These are phyloP conservation scores for Crepidodera aurea DNA, from an alignment of 2,888 invertebrate genomes.

Conservation along the genomic window DNA sequence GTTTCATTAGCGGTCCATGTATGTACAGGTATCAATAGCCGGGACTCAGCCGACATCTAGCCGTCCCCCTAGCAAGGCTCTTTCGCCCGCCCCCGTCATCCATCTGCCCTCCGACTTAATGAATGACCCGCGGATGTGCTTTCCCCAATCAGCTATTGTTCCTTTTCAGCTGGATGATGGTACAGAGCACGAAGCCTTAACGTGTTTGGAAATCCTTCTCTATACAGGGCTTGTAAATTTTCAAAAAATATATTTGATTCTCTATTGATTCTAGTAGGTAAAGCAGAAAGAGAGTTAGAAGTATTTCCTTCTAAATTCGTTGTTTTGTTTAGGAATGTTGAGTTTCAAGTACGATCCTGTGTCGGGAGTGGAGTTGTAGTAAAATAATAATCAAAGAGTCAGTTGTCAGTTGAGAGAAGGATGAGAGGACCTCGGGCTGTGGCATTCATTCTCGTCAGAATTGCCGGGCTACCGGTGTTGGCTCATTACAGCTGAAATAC, in stretches of 20 bases:
- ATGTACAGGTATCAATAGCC: slow-evolving; percentile 40
- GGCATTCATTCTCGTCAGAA: slow-evolving; percentile 54
- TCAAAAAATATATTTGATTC: too few species aligned
- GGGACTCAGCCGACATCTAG: slow-evolving; percentile 12
- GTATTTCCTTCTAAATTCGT: too few species aligned
- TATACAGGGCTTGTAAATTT: too few species aligned
- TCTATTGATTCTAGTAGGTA: too few species aligned
- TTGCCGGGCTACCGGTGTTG: slow-evolving; percentile 49
- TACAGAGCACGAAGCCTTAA: too few species aligned
- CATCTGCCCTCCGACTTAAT: slow-evolving; percentile 8
- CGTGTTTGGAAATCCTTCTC: too few species aligned
- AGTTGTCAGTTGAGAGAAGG: slow-evolving; percentile 11
- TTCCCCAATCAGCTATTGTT: neutral
- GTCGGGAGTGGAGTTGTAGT: too few species aligned
- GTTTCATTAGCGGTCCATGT: slow-evolving; percentile 58
- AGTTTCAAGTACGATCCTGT: too few species aligned
- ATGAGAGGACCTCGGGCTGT: slow-evolving; percentile 31
- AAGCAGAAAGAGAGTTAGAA: too few species aligned
- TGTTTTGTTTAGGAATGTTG: too few species aligned
- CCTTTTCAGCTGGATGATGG: neutral
- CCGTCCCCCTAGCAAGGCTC: slow-evolving; percentile 12
- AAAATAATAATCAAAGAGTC: neutral
- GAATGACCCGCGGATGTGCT: slow-evolving; percentile 12
- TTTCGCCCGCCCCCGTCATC: slow-evolving; percentile 1
- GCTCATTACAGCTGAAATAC: slow-evolving; percentile 59